Evolutionary conservation across 2,113 vertebrate genomes (phyloP), one percentile per base, ranked within the genome.

Genomic region (Callorhinus ursinus): DNA sequence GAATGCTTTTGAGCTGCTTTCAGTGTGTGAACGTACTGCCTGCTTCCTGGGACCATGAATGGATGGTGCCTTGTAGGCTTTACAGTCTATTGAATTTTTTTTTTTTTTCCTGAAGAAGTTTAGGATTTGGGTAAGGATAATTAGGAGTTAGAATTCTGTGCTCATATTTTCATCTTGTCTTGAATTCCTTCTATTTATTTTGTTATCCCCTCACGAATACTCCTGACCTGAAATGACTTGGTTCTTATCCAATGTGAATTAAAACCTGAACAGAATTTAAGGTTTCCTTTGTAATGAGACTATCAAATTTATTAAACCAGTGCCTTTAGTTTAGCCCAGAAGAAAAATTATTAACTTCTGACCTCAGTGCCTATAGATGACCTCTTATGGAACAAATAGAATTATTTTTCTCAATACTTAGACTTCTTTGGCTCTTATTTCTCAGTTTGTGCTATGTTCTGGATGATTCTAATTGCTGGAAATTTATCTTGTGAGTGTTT

Each of bases 211-310:
- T 90, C 33, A 53, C 12, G 71, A 79, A 46, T 79, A 53, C 21
- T 21, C 9, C 33, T 65, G 14, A 1, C 49, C 59, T n/a, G 63
- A 63, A 72, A 46, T 86, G 8, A 93, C 15, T 84, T 77, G 24
- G 71, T 36, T 88, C 7, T 57, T 90, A 87, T 42, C 13, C 9
- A 57, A 39, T 87, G 42, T 39, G n/a, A 69, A 90, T 90, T 86
- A 76, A 74, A 87, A 84, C 49, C 42, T 72, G 67, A 46, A 42
- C 26, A 89, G 57, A 85, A 97, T 28, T 85, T 81, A 67, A 90
- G 42, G 4, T 22, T 87, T 89, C 16, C 61, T 76, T 87, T 57
- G 13, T 57, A 39, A 57, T 83, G 53, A 33, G 2, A 79, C 14
- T 89, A 77, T 84, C 36, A 86, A 33, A 46, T 67, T 33, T 69